These are phyloP conservation scores for Anoplius nigerrimus DNA, from an alignment of 2,888 invertebrate genomes.

Conservation along the genomic window DNA sequence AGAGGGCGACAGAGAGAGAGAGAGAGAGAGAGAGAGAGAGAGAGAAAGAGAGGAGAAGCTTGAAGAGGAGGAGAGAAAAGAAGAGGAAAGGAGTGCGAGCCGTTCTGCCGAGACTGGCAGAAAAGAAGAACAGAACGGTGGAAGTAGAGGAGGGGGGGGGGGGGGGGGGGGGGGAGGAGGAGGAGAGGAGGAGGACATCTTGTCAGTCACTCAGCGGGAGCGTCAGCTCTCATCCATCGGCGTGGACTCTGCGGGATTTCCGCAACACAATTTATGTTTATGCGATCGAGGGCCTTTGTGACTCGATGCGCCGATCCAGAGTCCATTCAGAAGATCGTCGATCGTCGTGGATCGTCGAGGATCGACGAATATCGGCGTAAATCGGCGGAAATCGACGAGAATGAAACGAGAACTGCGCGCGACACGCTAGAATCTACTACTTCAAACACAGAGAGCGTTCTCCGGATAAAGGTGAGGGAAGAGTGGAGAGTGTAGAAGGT, in stretches of 20 bases:
- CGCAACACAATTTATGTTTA: background rate
- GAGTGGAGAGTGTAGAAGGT: background rate
- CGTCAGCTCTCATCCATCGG: slow-evolving; percentile 42
- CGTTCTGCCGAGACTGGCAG: slow-evolving; percentile 29
- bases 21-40: background rate
- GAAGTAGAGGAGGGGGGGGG: slow-evolving; percentile 8
- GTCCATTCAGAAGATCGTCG: background rate
- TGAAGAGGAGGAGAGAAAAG: background rate
- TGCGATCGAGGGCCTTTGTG: background rate
- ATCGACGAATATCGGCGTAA: too few relatives aligned
- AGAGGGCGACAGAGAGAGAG: background rate
- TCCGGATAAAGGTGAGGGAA: too few relatives aligned
- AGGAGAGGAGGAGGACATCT: slow-evolving; percentile 52
- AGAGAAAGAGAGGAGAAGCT: background rate
- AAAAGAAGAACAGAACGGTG: slow-evolving; percentile 7
- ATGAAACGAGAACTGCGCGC: too few relatives aligned
- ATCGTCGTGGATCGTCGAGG: too few relatives aligned
- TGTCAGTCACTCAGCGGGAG: slow-evolving; percentile 61
- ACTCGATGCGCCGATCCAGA: background rate
- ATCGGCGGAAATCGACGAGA: too few relatives aligned
- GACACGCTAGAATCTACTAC: too few relatives aligned
- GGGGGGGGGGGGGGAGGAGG: slow-evolving; percentile 15
- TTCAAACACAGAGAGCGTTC: too few relatives aligned
- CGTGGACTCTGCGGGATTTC: slow-evolving; percentile 19
- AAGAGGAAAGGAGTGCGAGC: background rate